phyloP scores from a whole-genome alignment of 2,113 vertebrate genomes.

The Gadus macrocephalus region DNA sequence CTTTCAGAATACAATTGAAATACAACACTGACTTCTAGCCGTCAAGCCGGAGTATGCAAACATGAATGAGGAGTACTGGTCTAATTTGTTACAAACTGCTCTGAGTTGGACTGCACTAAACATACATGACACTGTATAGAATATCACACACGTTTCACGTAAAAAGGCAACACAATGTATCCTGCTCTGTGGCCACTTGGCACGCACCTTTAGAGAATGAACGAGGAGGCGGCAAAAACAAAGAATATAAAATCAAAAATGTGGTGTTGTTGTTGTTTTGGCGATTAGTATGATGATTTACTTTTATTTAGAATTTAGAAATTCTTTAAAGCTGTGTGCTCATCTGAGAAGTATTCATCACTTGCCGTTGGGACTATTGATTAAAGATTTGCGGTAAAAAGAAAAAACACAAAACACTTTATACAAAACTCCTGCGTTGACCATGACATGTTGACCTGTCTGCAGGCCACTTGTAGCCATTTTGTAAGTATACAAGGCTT shows the following conservation, averaged over 20 bases:
- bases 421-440: constrained; percentile 27
- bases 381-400: constrained; percentile 25
- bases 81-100: constrained; percentile 30
- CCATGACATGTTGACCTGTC: constrained; percentile 9
- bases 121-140: constrained; percentile 11
- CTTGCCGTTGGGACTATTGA: not conserved
- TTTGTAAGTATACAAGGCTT: constrained; percentile 26
- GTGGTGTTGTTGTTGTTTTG: not conserved
- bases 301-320: not conserved
- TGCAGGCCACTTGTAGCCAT: not conserved
- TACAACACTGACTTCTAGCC: constrained; percentile 22
- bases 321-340: not conserved
- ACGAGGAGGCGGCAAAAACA: not conserved
- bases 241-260: not conserved
- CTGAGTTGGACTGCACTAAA: constrained; percentile 18
- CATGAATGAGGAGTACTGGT: constrained; percentile 21
- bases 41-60: constrained; percentile 32
- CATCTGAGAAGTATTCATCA: not conserved
- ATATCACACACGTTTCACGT: no score
- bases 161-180: no score
- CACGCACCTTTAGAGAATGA: not conserved
- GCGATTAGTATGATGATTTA: not conserved
- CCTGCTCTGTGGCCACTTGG: not conserved
- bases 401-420: constrained; percentile 18
- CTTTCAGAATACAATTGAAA: not conserved